phyloP scores from a whole-genome alignment of 2,113 vertebrate species.

The Cheilinus undulatus region DNA sequence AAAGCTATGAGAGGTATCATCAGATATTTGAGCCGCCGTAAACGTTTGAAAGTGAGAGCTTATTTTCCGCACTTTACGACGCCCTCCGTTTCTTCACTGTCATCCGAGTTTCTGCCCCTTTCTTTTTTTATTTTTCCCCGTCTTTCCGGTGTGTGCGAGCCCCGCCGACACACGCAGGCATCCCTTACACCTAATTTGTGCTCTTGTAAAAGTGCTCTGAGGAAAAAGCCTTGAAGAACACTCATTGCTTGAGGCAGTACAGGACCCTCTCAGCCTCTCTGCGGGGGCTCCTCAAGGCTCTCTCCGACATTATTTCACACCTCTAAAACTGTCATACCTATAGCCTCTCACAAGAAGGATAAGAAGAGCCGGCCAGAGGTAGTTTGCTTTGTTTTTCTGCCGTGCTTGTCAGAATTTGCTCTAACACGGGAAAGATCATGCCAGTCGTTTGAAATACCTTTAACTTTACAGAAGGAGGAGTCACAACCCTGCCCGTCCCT shows the following conservation, averaged over 20 bases:
- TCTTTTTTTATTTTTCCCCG: constrained; percentile 7
- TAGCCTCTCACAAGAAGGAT: constrained; percentile 50
- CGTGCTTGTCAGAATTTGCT: constrained; percentile 39
- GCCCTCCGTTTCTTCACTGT: constrained; percentile 71
- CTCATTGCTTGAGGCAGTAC: constrained; percentile 69
- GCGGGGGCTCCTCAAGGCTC: constrained; percentile 67
- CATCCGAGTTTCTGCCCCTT: constrained; percentile 37
- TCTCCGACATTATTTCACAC: constrained; percentile 60
- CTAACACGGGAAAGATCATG: constrained; percentile 1
- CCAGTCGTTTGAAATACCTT: no score
- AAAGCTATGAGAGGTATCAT: constrained; percentile 82
- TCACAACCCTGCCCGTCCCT: no score
- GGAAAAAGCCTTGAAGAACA: constrained; percentile 73
- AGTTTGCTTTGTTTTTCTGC: constrained; percentile 32
- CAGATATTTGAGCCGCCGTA: constrained; percentile 75
- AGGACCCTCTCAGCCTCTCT: constrained; percentile 72
- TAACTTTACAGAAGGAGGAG: no score
- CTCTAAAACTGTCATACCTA: constrained; percentile 68
- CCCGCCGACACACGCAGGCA: constrained; percentile 24
- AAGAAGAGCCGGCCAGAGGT: constrained; percentile 34
- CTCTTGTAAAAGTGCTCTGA: constrained; percentile 75
- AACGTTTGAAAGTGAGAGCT: constrained; percentile 78
- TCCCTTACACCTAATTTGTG: constrained; percentile 73
- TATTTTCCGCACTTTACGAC: constrained; percentile 69
- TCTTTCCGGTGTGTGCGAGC: constrained; percentile 25